Conservation (phyloP, 64 coral and sea anemone genomes). For the Anthopleura sola region DNA sequence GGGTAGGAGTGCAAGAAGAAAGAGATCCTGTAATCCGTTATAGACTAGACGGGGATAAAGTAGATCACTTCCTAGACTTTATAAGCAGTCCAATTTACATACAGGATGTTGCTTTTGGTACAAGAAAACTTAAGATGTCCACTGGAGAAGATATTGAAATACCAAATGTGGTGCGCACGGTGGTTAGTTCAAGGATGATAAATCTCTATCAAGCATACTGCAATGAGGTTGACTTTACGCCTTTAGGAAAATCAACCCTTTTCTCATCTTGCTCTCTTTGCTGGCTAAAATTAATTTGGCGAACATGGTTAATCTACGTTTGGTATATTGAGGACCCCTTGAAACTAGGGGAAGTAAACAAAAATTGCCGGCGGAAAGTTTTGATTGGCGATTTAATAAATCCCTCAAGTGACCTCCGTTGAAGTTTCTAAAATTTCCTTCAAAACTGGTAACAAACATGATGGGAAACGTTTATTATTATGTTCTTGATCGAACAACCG, state of each 20-base stretch:
- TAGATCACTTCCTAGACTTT: constrained; percentile 62
- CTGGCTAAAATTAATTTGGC: too few species aligned
- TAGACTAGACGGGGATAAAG: constrained; percentile 20
- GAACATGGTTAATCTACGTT: too few species aligned
- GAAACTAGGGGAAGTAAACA: background rate
- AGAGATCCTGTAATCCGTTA: background rate
- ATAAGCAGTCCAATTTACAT: constrained; percentile 36
- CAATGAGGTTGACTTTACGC: background rate
- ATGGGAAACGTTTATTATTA: too few species aligned
- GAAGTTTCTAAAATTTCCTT: too few species aligned
- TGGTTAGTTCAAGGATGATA: background rate
- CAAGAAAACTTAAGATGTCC: constrained; percentile 15
- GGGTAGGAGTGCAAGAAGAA: background rate
- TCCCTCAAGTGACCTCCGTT: too few species aligned
- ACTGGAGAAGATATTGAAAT: background rate
- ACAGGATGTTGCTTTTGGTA: constrained; percentile 44
- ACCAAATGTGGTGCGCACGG: constrained; percentile 15
- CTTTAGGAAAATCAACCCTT: background rate
- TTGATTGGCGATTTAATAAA: background rate
- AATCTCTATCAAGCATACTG: background rate
- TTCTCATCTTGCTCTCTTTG: too few species aligned
- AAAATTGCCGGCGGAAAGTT: background rate
- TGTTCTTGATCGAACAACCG: too few species aligned
- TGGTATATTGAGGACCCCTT: too few species aligned
- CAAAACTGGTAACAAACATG: too few species aligned